These are phyloP conservation scores for Trilocha varians DNA, from an alignment of 2,888 invertebrate species.

Conservation along the genomic window DNA sequence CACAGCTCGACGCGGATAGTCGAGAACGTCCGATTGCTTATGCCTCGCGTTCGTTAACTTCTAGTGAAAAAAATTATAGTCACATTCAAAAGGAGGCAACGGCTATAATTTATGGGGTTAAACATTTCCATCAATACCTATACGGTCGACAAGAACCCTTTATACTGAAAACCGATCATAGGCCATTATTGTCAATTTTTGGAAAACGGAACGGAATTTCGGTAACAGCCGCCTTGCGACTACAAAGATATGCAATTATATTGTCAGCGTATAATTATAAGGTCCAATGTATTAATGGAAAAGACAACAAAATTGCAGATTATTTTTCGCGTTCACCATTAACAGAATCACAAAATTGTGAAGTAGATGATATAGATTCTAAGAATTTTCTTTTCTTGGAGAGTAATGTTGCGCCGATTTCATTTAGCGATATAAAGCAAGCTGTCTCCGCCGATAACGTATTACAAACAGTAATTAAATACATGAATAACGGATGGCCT, in stretches of 20 bases:
- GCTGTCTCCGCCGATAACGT: conserved; percentile 4
- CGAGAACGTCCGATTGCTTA: conserved; percentile 4
- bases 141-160: conserved; percentile 13
- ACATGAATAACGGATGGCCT: conserved; percentile 11
- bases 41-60: conserved; percentile 5
- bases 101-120: conserved; percentile 13
- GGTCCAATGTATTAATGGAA: conserved; percentile 1
- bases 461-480: conserved; percentile 8
- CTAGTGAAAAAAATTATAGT: conserved; percentile 11
- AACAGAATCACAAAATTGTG: no score
- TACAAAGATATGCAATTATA: conserved; percentile 11
- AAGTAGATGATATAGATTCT: no score
- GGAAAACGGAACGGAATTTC: conserved; percentile 7
- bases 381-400: background rate
- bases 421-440: conserved; percentile 1
- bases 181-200: conserved; percentile 11
- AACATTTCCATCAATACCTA: conserved; percentile 15
- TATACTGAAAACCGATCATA: conserved; percentile 12
- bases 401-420: background rate
- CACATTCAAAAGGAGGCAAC: conserved; percentile 16
- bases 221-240: conserved; percentile 7
- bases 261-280: conserved; percentile 12
- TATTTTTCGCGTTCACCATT: conserved; percentile 6
- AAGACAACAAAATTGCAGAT: conserved; percentile 3
- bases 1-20: background rate